These are phyloP conservation scores for Rhabdomys dilectus DNA, from an alignment of 2,113 vertebrate genomes.

Conservation along the genomic window DNA sequence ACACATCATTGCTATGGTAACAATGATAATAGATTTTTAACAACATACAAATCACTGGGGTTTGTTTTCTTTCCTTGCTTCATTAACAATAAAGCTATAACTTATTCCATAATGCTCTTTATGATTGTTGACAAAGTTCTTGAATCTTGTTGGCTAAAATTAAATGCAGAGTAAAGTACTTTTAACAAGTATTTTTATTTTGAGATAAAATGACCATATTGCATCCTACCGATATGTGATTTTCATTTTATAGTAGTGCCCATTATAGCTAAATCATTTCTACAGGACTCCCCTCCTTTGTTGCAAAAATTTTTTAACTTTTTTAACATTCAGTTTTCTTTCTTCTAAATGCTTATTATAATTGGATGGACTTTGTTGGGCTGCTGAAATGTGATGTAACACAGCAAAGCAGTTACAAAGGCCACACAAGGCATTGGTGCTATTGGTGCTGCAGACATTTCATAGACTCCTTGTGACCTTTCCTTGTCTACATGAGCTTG, in stretches of 20 bases:
- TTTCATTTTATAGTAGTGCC: background rate
- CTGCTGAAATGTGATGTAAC: background rate
- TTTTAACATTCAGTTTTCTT: background rate
- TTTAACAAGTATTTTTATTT: background rate
- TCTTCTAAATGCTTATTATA: background rate
- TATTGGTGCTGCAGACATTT: background rate
- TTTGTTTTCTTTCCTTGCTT: conserved; percentile 16
- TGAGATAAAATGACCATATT: background rate
- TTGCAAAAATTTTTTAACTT: background rate
- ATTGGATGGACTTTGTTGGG: background rate
- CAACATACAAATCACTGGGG: background rate
- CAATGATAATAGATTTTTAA: background rate
- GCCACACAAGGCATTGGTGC: background rate
- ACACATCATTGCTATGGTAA: background rate
- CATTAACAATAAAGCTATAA: background rate
- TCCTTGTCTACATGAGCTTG: background rate
- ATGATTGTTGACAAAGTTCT: background rate
- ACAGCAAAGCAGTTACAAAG: background rate
- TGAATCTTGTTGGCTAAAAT: background rate
- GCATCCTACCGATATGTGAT: conserved; percentile 6
- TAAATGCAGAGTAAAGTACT: background rate
- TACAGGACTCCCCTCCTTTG: background rate
- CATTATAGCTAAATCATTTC: background rate
- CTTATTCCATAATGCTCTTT: background rate
- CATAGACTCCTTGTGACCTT: background rate